Percentiles rank a stretch among this genome's conserved stretches.
Evolutionary conservation across 2,888 invertebrate species (phyloP).

Genomic region (Agrochola circellaris): DNA sequence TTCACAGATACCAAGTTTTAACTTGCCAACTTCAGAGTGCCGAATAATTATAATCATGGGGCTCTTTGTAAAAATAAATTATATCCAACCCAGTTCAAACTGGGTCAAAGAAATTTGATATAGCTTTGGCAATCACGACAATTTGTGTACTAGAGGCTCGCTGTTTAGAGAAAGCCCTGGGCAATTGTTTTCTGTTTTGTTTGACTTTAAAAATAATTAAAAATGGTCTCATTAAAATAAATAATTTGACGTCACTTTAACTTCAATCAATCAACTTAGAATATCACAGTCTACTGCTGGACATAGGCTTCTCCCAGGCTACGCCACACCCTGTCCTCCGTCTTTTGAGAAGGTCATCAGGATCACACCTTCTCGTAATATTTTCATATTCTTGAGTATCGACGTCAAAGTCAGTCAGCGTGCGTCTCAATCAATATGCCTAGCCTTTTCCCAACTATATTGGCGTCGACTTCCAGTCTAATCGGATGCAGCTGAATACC

Average conservation of each 20-base stretch:
- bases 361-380: not conserved
- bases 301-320: not conserved
- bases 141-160: constrained; percentile 27
- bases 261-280: not conserved
- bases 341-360: not conserved
- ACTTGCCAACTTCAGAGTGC: constrained; percentile 44
- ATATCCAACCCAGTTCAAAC: constrained; percentile 45
- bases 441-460: no score
- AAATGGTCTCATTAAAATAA: not conserved
- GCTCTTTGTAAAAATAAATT: constrained; percentile 56
- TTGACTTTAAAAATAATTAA: not conserved
- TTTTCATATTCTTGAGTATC: not conserved
- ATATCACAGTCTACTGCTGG: not conserved
- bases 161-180: constrained; percentile 8
- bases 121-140: constrained; percentile 27
- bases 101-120: constrained; percentile 58
- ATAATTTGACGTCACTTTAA: not conserved
- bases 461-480: no score
- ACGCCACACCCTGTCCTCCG: not conserved
- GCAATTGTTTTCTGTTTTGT: not conserved
- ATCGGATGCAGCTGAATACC: no score
- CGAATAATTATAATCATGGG: constrained; percentile 60
- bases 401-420: not conserved
- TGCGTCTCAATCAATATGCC: not conserved
- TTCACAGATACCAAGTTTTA: constrained; percentile 60